A percentile compares a stretch with the other conserved stretches of the same genome.
phyloP scores from a whole-genome alignment of 2,797 vertebrate species.

The Microctenopoma lineatum region DNA sequence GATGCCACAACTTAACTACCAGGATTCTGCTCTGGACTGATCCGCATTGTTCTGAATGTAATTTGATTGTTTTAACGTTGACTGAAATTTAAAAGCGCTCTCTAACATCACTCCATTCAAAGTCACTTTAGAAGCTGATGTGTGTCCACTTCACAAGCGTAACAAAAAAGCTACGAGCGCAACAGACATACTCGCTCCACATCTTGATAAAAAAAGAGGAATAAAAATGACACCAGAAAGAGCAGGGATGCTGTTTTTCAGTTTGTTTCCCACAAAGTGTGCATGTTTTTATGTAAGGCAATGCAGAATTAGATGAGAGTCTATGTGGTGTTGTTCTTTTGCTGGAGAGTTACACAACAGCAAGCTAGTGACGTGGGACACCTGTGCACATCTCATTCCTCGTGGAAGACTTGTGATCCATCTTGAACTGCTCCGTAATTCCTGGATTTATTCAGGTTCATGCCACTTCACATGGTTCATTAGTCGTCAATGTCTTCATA shows the following conservation, averaged over 20 bases:
- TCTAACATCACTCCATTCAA: neutral
- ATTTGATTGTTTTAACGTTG: neutral
- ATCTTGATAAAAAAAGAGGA: neutral
- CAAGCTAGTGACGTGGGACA: conserved; percentile 43
- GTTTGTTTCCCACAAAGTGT: conserved; percentile 24
- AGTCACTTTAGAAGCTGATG: conserved; percentile 7
- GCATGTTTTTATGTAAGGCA: conserved; percentile 49
- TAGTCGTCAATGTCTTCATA: conserved; percentile 73
- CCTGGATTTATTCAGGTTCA: conserved; percentile 24
- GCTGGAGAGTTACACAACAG: conserved; percentile 7
- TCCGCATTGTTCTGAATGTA: neutral
- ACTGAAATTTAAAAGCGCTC: neutral
- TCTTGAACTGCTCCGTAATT: conserved; percentile 28
- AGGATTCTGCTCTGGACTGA: neutral
- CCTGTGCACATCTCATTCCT: conserved; percentile 42
- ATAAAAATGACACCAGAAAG: conserved; percentile 1
- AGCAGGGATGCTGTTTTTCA: conserved; percentile 31
- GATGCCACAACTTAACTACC: too few species aligned
- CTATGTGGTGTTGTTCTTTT: conserved; percentile 26
- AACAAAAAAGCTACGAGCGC: conserved; percentile 2
- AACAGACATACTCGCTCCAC: neutral
- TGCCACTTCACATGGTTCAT: conserved; percentile 21
- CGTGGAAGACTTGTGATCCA: conserved; percentile 57
- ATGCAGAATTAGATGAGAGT: conserved; percentile 27
- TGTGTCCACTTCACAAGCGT: neutral